These are phyloP conservation scores for Philopotamus ludificatus DNA, from an alignment of 1,140 invertebrate genomes.

Conservation along the genomic window DNA sequence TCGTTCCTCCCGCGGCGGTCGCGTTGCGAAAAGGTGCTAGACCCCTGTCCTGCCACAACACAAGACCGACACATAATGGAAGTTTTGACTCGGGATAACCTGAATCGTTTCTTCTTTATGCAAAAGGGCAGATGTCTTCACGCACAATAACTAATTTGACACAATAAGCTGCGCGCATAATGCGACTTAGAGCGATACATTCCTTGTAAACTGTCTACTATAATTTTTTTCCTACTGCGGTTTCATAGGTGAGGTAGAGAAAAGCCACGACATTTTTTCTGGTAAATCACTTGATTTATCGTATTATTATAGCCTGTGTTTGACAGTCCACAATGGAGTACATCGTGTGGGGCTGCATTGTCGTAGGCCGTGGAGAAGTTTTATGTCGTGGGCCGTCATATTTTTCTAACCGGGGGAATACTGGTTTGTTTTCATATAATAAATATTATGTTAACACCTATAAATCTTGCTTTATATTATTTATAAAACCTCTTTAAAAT, in stretches of 20 bases:
- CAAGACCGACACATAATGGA: constrained; percentile 20
- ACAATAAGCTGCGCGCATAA: constrained; percentile 38
- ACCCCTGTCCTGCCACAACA: too few species aligned
- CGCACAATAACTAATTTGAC: constrained; percentile 41
- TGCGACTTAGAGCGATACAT: not conserved
- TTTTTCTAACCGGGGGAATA: not conserved
- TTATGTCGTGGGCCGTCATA: not conserved
- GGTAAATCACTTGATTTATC: constrained; percentile 9
- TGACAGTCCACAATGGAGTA: constrained; percentile 7
- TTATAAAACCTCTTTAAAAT: too few species aligned
- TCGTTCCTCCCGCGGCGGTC: too few species aligned
- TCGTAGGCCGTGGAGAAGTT: not conserved
- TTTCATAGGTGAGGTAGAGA: not conserved
- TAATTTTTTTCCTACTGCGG: not conserved
- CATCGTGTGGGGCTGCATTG: constrained; percentile 5
- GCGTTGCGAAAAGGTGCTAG: not conserved
- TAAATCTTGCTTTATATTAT: not conserved
- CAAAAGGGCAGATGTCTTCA: constrained; percentile 34
- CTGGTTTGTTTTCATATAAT: not conserved
- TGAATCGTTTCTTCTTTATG: constrained; percentile 29
- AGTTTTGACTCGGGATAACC: constrained; percentile 26
- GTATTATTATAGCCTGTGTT: constrained; percentile 17
- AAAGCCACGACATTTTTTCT: not conserved
- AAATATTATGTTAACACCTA: not conserved
- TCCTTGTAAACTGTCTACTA: constrained; percentile 6